Evolutionary conservation across 37 sponge, comb jelly and placozoan genomes (phyloP).

Genomic region (Crambe crambe): DNA sequence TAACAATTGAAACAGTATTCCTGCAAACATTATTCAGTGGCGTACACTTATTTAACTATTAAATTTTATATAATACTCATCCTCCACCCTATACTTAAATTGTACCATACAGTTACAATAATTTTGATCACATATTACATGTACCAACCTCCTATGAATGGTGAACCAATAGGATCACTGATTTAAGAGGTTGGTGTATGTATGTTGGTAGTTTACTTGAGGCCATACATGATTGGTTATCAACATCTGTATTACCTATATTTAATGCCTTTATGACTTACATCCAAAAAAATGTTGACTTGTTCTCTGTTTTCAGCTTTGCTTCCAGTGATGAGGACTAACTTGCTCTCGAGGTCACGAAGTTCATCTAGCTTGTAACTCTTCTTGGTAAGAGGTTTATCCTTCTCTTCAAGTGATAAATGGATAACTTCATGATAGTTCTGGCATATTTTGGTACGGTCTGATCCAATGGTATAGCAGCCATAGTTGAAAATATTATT

Average conservation of each 20-base stretch:
- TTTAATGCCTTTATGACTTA: slow-evolving; percentile 5
- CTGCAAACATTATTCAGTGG: too few species aligned
- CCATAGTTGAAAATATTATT: slow-evolving; percentile 66
- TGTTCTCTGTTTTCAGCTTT: slow-evolving; percentile 48
- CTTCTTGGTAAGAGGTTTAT: slow-evolving; percentile 20
- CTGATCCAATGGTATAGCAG: slow-evolving; percentile 34
- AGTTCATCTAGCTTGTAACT: slow-evolving; percentile 68
- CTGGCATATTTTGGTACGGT: neutral
- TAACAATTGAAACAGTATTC: too few species aligned
- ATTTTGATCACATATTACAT: too few species aligned
- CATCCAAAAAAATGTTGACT: slow-evolving; percentile 60
- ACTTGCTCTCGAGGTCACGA: slow-evolving; percentile 76
- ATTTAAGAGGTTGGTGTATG: neutral
- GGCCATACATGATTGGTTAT: neutral
- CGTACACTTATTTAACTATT: too few species aligned
- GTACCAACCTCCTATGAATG: too few species aligned
- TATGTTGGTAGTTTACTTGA: neutral
- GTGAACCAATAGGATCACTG: too few species aligned
- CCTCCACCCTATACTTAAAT: neutral
- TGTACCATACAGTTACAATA: neutral
- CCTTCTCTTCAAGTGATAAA: slow-evolving; percentile 15
- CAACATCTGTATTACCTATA: too few species aligned
- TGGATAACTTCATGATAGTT: slow-evolving; percentile 42
- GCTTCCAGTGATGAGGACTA: slow-evolving; percentile 78
- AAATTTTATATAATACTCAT: too few species aligned